Conservation (phyloP, 2,113 vertebrate genomes). For the Serinus canaria region DNA sequence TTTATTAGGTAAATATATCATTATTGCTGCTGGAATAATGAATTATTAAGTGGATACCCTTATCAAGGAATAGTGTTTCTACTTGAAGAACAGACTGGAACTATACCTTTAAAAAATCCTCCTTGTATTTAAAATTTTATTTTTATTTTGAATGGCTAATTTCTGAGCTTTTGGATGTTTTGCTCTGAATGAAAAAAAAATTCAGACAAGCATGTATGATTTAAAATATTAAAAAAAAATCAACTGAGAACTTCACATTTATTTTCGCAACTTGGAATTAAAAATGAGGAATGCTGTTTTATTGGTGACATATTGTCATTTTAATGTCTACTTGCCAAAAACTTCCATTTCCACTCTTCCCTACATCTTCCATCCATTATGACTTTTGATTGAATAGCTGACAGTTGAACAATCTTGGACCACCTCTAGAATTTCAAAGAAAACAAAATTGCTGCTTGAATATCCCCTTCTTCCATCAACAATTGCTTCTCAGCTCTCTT, state of each 20-base stretch:
- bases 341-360: background rate
- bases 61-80: background rate
- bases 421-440: background rate
- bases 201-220: background rate
- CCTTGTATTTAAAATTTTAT: background rate
- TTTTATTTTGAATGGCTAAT: background rate
- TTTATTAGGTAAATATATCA: background rate
- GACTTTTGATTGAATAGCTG: background rate
- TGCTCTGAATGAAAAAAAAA: background rate
- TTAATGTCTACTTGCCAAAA: constrained; percentile 11
- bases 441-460: background rate
- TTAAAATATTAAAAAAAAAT: background rate
- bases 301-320: constrained; percentile 16
- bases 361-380: background rate
- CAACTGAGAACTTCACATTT: background rate
- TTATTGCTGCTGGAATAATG: background rate
- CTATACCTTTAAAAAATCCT: background rate
- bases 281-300: background rate
- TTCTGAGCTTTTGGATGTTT: background rate
- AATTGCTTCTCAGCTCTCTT: background rate
- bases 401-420: background rate
- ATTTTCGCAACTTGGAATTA: background rate
- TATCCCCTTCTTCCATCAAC: background rate
- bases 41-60: background rate
- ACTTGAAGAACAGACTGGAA: background rate